phyloP scores from a whole-genome alignment of 1,140 invertebrate genomes.

The Bombus haemorrhoidalis region DNA sequence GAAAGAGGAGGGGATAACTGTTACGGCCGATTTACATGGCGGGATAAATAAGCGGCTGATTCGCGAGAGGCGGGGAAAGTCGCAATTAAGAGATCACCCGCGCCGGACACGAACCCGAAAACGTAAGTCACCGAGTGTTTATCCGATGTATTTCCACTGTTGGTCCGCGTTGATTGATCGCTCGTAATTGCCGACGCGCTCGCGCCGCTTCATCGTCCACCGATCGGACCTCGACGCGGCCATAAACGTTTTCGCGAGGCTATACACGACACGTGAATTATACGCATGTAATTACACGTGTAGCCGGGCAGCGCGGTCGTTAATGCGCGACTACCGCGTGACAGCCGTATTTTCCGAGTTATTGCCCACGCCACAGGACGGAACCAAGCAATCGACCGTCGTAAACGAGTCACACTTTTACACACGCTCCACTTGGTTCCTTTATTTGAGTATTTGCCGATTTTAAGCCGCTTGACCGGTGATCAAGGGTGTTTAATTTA shows the following conservation, averaged over 20 bases:
- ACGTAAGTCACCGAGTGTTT: slow-evolving; percentile 46
- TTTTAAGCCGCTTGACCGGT: background rate
- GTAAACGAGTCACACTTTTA: background rate
- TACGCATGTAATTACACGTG: slow-evolving; percentile 50
- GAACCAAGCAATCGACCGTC: no score
- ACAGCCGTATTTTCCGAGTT: slow-evolving; percentile 34
- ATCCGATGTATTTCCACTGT: slow-evolving; percentile 25
- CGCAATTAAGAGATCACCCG: slow-evolving; percentile 51
- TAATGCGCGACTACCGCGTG: slow-evolving; percentile 43
- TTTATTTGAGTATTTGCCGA: background rate
- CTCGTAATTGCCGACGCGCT: slow-evolving; percentile 38
- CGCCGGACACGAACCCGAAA: slow-evolving; percentile 16
- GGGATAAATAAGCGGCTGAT: slow-evolving; percentile 31
- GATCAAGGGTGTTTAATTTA: background rate
- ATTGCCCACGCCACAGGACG: slow-evolving; percentile 2
- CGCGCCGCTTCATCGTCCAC: background rate
- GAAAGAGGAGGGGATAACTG: background rate
- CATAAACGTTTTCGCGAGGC: slow-evolving; percentile 30
- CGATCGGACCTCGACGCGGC: slow-evolving; percentile 13
- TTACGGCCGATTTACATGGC: slow-evolving; percentile 28
- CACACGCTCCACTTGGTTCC: no score
- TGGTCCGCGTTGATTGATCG: slow-evolving; percentile 36
- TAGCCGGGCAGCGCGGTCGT: slow-evolving; percentile 10
- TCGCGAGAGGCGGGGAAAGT: background rate
- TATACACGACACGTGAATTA: slow-evolving; percentile 53